Evolutionary conservation across 1,140 invertebrate genomes (phyloP).

Genomic region (Reticulitermes speratus): DNA sequence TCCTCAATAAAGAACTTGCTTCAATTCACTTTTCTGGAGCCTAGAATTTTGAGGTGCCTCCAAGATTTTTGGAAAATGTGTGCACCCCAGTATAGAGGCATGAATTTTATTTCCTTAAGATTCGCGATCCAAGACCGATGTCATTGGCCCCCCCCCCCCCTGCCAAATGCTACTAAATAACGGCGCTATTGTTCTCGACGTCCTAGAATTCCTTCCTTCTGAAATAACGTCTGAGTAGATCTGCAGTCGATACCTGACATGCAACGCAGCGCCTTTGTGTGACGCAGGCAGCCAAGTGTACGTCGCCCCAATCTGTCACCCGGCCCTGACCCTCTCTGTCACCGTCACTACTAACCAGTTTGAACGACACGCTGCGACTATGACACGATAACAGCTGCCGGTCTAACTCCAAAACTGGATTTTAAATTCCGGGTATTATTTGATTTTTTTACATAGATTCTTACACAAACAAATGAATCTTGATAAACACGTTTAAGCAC

Average conservation of each 20-base stretch:
- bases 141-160: too few relatives aligned
- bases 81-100: too few relatives aligned
- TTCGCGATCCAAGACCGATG: too few relatives aligned
- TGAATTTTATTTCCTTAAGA: too few relatives aligned
- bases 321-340: not conserved
- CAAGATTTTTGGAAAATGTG: too few relatives aligned
- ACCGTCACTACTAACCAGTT: not conserved
- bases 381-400: not conserved
- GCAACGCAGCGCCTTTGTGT: not conserved
- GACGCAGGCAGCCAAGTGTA: not conserved
- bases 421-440: not conserved
- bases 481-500: too few relatives aligned
- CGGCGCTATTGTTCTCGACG: not conserved
- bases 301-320: not conserved
- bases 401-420: not conserved
- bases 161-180: too few relatives aligned
- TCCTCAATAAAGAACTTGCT: too few relatives aligned
- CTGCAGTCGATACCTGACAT: not conserved
- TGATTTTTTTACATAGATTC: not conserved
- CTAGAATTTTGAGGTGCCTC: too few relatives aligned
- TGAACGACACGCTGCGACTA: not conserved
- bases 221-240: too few relatives aligned
- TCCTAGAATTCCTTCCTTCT: too few relatives aligned
- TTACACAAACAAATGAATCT: not conserved
- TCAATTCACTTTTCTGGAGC: too few relatives aligned